Conservation (phyloP, 2,113 vertebrate genomes). For the Dolichotis patagonum region DNA sequence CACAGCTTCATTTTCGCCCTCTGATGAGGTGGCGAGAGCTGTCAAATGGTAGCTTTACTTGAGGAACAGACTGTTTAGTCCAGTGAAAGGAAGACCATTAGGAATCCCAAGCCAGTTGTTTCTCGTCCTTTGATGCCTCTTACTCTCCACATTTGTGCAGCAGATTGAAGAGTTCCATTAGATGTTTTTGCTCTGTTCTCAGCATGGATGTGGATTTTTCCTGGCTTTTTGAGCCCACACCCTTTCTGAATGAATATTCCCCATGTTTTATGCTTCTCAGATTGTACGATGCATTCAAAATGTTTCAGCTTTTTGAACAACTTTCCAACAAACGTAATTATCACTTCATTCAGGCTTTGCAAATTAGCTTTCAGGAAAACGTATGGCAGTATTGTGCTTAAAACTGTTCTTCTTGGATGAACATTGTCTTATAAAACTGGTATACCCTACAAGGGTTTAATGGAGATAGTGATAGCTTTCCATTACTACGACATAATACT, state of each 20-base stretch:
- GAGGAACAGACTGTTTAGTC: neutral
- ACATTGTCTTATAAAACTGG: neutral
- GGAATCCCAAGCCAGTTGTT: no score
- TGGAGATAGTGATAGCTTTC: neutral
- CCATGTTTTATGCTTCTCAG: neutral
- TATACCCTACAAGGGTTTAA: no score
- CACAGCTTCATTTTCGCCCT: no score
- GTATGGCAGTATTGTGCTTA: neutral
- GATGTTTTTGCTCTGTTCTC: no score
- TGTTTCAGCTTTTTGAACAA: neutral
- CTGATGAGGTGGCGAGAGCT: neutral
- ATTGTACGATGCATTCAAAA: fast-evolving
- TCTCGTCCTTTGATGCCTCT: fast-evolving
- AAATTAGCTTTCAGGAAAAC: neutral
- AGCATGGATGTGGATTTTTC: fast-evolving
- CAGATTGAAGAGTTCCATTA: neutral
- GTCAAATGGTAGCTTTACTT: neutral
- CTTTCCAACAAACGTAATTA: neutral
- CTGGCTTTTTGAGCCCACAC: fast-evolving
- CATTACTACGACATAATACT: neutral
- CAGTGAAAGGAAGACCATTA: neutral
- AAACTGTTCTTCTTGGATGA: neutral
- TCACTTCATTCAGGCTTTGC: neutral
- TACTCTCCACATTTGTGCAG: no score
- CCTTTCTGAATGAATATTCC: neutral